Evolutionary conservation across 2,113 vertebrate genomes (phyloP).

Genomic region (Hemibagrus wyckioides): DNA sequence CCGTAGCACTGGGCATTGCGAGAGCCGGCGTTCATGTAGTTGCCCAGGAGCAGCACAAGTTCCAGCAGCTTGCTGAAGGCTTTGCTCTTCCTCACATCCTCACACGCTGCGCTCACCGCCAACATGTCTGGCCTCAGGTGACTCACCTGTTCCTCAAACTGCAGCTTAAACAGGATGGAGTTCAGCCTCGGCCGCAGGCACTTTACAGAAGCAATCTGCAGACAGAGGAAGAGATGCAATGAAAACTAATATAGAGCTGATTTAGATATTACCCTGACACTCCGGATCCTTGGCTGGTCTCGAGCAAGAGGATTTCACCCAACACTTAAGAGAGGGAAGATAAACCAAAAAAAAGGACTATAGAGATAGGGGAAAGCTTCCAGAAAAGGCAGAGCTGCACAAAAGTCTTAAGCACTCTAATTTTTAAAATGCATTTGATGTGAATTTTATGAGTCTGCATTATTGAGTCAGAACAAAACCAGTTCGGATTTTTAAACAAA

Average conservation of each 20-base stretch:
- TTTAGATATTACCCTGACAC: not conserved
- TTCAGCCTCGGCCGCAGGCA: constrained; percentile 87
- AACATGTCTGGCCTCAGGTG: constrained; percentile 94
- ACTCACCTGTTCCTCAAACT: constrained; percentile 96
- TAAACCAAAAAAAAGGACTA: not conserved
- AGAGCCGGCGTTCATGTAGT: constrained; percentile 98
- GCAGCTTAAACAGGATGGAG: constrained; percentile 95
- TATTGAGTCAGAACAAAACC: not conserved
- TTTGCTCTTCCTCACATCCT: constrained; percentile 90
- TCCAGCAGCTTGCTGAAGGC: constrained; percentile 89
- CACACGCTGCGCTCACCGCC: constrained; percentile 90
- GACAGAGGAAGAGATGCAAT: not conserved
- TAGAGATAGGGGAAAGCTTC: not conserved
- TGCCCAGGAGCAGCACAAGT: constrained; percentile 92
- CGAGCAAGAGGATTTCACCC: too few species aligned
- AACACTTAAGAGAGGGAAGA: not conserved
- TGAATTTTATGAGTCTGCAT: not conserved
- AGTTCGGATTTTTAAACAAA: not conserved
- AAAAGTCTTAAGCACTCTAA: not conserved
- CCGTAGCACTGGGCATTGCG: constrained; percentile 93
- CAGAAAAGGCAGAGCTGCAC: not conserved
- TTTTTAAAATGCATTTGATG: not conserved
- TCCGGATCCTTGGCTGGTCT: not conserved
- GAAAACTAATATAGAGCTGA: not conserved
- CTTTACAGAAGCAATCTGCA: constrained; percentile 94